phyloP scores from a whole-genome alignment of 2,888 invertebrate species.

The Pristionchus maxplancki region DNA sequence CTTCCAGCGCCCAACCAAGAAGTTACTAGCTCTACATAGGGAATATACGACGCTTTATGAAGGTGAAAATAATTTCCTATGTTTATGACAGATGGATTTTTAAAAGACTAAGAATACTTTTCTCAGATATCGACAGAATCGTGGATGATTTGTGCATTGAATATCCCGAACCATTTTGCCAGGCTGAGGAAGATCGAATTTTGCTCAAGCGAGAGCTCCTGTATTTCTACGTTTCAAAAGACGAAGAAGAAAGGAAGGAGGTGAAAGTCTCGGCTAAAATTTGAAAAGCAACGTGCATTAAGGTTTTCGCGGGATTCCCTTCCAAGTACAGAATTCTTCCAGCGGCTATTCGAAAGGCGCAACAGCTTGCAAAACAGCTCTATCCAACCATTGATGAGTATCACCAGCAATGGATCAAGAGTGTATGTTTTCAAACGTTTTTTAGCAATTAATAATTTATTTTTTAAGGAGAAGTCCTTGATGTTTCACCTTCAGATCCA shows the following conservation, averaged over 20 bases:
- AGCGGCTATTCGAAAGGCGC: neutral
- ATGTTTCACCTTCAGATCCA: neutral
- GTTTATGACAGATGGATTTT: too few relatives aligned
- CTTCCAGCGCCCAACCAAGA: neutral
- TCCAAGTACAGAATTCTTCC: neutral
- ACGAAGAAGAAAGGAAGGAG: neutral
- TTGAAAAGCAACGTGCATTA: too few relatives aligned
- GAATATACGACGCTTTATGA: neutral
- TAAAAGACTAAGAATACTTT: neutral
- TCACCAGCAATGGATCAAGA: neutral
- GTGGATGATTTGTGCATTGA: neutral
- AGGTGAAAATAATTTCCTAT: neutral
- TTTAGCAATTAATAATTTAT: neutral
- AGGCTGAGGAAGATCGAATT: neutral
- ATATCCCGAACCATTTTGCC: neutral
- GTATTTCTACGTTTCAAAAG: neutral
- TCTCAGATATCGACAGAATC: neutral
- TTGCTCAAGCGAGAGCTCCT: neutral
- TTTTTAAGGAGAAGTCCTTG: neutral
- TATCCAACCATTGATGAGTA: neutral
- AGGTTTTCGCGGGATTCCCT: neutral
- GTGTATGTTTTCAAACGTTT: neutral
- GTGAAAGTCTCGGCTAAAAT: neutral
- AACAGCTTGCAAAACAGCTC: neutral
- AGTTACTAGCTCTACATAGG: neutral